Evolutionary conservation across 2,113 vertebrate species (phyloP), one percentile per base, ranked within the genome.

Genomic region (Ictalurus furcatus): DNA sequence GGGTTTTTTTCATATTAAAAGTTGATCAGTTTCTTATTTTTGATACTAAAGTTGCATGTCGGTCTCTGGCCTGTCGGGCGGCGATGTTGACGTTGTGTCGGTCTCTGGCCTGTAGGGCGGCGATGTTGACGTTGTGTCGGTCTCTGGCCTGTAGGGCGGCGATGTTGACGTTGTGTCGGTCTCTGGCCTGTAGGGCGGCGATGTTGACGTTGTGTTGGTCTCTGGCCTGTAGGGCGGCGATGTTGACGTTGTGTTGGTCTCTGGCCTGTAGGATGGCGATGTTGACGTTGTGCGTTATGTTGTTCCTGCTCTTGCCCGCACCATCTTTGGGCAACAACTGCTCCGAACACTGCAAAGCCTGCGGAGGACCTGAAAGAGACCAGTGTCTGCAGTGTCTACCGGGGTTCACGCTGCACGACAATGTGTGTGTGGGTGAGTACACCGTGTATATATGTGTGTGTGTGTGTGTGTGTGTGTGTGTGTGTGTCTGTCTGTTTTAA

Each of bases 331-430:
- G 79, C 37, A 87, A 87, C 86, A 92, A 91, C 91, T 96, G 95
- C 79, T 92, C 93, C 11, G 93, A 93, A 37, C 11, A 96, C 0
- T 99, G 98, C 0, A 97, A 93, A 73, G 95, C 94, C 84, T 99
- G 98, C 92, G 96, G 96, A 0, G 96, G 97, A 58, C 96, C 96
- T 0, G 95, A 96, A 91, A 96, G 96, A 79, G 94, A 96, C 90
- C 94, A 95, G 84, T 99, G 98, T 90, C 91, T 96, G 73, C 97
- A 96, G 83, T 99, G 98, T 94, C 96, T 94, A 92, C 94, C 94
- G 54, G 98, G 98, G 88, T 99, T 97, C 97, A 93, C 90, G 14
- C 94, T 99, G 84, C 97, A 99, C 0, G 96, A 97, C 79, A 95
- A 95, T 91, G 96, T 96, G 90, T 99, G 98, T 94, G 95, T 98